Percentiles rank a stretch among this genome's conserved stretches.
Evolutionary conservation across 2,113 vertebrate species (phyloP).

Genomic region (Atrichornis clamosus): DNA sequence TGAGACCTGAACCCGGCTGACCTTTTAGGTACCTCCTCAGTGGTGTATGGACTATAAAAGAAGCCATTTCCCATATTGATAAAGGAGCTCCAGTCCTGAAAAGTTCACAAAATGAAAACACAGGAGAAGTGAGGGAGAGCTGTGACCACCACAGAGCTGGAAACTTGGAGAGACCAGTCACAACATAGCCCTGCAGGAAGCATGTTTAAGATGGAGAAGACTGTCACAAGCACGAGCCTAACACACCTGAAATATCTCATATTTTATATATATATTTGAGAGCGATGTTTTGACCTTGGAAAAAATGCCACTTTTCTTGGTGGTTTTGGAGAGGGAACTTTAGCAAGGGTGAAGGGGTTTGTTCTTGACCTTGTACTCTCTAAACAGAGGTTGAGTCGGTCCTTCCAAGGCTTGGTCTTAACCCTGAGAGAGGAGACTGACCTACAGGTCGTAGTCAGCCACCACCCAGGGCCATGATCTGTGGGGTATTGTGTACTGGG

Average conservation of each 20-base stretch:
- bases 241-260: background rate
- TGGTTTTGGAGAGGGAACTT: background rate
- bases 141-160: background rate
- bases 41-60: background rate
- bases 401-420: background rate
- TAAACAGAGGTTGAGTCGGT: background rate
- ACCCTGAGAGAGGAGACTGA: background rate
- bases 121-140: background rate
- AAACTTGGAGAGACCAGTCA: background rate
- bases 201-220: background rate
- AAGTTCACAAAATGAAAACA: background rate
- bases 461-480: background rate
- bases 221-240: background rate
- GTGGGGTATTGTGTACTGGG: background rate
- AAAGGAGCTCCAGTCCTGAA: background rate
- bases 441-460: background rate
- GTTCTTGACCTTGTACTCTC: background rate
- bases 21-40: background rate
- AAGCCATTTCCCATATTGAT: background rate
- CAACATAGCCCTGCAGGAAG: background rate
- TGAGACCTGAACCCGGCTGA: background rate
- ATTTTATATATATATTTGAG: background rate
- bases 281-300: background rate
- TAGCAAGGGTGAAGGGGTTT: background rate
- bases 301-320: background rate